phyloP scores from a whole-genome alignment of 1,140 invertebrate species.

The Zaprionus nigranus region DNA sequence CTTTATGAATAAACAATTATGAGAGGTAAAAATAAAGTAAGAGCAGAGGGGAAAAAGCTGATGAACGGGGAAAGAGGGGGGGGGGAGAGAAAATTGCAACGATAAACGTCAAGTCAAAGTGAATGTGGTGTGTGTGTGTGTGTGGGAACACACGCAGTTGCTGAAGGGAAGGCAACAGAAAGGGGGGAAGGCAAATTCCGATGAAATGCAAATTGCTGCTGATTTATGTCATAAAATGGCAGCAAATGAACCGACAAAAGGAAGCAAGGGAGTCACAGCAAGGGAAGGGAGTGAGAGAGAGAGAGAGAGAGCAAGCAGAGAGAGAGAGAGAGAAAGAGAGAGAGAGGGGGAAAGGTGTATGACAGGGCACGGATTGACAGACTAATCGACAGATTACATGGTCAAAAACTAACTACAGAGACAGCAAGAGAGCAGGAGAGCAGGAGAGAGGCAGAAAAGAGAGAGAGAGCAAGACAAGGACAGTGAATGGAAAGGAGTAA shows the following conservation, averaged over 20 bases:
- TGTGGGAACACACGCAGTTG: not conserved
- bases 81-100: slow-evolving; percentile 46
- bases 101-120: slow-evolving; percentile 19
- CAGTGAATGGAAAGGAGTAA: not conserved
- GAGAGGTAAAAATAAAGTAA: slow-evolving; percentile 3
- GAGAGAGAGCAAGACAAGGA: not conserved
- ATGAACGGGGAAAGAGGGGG: not conserved
- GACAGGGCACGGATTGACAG: not conserved
- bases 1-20: slow-evolving; percentile 23
- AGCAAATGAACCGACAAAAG: slow-evolving; percentile 35
- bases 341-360: not conserved
- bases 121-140: slow-evolving; percentile 21
- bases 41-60: not conserved
- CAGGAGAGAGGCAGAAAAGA: not conserved
- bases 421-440: not conserved
- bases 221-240: slow-evolving; percentile 57
- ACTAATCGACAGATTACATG: not conserved
- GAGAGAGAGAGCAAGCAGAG: not conserved
- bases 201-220: slow-evolving; percentile 60
- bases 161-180: not conserved
- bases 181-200: slow-evolving; percentile 12
- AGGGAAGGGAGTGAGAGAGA: not conserved
- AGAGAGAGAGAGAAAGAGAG: not conserved
- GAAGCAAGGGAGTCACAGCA: not conserved
- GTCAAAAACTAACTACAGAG: not conserved